A percentile compares a stretch with the other conserved stretches of the same genome.
Conservation (phyloP, 2,113 vertebrate species). For the Neodon shergylaensis region DNA sequence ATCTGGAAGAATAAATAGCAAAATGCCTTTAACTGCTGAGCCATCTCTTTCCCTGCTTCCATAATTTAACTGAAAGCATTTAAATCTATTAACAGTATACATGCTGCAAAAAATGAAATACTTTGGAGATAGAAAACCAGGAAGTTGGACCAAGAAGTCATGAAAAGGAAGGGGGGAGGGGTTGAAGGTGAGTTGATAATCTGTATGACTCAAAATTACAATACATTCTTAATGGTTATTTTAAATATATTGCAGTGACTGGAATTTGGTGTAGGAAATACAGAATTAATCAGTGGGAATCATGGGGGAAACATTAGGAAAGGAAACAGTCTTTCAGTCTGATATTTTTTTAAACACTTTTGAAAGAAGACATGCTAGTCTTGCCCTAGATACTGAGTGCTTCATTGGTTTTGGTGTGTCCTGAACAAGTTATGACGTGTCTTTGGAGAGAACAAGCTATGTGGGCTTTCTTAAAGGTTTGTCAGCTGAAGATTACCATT, state of each 20-base stretch:
- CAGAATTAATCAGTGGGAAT: background rate
- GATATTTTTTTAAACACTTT: background rate
- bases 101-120: background rate
- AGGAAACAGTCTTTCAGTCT: background rate
- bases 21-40: background rate
- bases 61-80: constrained; percentile 6
- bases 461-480: background rate
- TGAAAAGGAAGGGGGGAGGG: background rate
- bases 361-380: constrained; percentile 23
- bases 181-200: background rate
- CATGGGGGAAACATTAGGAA: background rate
- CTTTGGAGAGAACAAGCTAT: background rate
- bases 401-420: constrained; percentile 22
- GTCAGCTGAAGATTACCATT: background rate
- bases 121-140: background rate
- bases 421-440: background rate
- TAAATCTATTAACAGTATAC: background rate
- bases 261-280: constrained; percentile 14
- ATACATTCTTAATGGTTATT: constrained; percentile 16
- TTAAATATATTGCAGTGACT: background rate
- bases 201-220: background rate
- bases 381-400: background rate
- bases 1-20: background rate
- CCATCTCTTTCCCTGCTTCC: background rate
- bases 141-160: background rate